Conservation (phyloP, 2,113 vertebrate genomes). For the Larimichthys crocea region DNA sequence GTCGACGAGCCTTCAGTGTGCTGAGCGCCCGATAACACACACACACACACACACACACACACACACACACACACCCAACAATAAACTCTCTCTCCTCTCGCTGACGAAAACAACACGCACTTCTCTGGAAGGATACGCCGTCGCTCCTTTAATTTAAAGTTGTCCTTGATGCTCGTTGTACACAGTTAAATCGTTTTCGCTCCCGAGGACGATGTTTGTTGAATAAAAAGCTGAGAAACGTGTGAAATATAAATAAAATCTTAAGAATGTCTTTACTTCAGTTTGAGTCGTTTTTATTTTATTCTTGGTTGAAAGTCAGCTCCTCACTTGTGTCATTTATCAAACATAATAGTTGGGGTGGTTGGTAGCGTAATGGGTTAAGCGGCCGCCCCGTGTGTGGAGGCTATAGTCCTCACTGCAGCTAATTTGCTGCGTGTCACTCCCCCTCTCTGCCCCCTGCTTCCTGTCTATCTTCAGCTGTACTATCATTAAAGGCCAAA, state of each 20-base stretch:
- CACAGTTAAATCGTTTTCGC: slow-evolving; percentile 39
- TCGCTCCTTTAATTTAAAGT: slow-evolving; percentile 70
- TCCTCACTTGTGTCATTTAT: neutral
- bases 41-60: neutral
- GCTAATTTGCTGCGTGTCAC: too few species aligned
- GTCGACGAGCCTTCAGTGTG: slow-evolving; percentile 95
- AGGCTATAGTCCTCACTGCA: too few species aligned
- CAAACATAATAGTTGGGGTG: too few species aligned
- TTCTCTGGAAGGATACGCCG: neutral
- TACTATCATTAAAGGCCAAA: too few species aligned
- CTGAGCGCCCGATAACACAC: slow-evolving; percentile 80
- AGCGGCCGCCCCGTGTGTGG: too few species aligned
- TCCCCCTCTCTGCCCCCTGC: too few species aligned
- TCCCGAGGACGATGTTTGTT: slow-evolving; percentile 58
- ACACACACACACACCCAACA: too few species aligned
- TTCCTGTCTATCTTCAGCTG: too few species aligned
- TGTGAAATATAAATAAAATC: slow-evolving; percentile 74
- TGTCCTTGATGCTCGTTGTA: slow-evolving; percentile 65
- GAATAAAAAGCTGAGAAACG: slow-evolving; percentile 47
- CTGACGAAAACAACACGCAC: slow-evolving; percentile 5
- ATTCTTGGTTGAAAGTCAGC: neutral
- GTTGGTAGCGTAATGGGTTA: too few species aligned
- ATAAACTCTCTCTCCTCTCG: neutral
- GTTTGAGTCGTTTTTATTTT: neutral
- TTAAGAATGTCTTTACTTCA: slow-evolving; percentile 44